A percentile compares a stretch with the other conserved stretches of the same genome.
Evolutionary conservation across 2,113 vertebrate species (phyloP).

Genomic region (Rhynchomys soricoides): DNA sequence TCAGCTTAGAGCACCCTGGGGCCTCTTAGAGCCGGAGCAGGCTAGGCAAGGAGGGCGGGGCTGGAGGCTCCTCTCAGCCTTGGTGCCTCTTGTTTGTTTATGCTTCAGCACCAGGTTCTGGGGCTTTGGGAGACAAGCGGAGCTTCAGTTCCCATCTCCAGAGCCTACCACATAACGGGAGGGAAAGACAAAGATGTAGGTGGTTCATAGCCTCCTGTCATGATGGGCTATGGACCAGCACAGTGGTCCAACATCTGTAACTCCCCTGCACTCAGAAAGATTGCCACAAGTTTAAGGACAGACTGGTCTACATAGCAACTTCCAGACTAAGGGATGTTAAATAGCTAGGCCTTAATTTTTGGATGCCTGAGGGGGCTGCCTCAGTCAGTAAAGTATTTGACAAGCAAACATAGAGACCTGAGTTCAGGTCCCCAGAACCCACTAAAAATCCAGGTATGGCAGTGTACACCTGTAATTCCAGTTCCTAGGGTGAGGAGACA

Average conservation of each 20-base stretch:
- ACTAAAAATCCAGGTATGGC: background rate
- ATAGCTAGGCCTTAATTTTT: background rate
- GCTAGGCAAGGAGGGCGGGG: background rate
- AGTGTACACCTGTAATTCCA: background rate
- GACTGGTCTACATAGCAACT: background rate
- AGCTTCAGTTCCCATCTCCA: background rate
- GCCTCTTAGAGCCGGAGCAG: constrained; percentile 27
- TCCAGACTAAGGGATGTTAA: background rate
- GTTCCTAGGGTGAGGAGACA: background rate
- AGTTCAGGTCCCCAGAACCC: background rate
- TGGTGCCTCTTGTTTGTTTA: background rate
- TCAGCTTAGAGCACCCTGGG: constrained; percentile 51
- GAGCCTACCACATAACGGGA: background rate
- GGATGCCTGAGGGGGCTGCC: background rate
- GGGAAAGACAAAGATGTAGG: background rate
- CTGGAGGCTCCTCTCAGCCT: too few species aligned
- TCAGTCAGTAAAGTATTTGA: background rate
- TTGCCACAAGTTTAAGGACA: background rate
- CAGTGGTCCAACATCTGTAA: background rate
- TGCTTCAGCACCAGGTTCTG: background rate
- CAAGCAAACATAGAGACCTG: too few species aligned
- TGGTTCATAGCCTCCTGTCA: too few species aligned
- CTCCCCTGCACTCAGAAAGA: background rate
- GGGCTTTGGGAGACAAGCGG: too few species aligned
- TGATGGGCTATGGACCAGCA: background rate